phyloP scores from a whole-genome alignment of 2,888 invertebrate species.

The Anodontia alba region DNA sequence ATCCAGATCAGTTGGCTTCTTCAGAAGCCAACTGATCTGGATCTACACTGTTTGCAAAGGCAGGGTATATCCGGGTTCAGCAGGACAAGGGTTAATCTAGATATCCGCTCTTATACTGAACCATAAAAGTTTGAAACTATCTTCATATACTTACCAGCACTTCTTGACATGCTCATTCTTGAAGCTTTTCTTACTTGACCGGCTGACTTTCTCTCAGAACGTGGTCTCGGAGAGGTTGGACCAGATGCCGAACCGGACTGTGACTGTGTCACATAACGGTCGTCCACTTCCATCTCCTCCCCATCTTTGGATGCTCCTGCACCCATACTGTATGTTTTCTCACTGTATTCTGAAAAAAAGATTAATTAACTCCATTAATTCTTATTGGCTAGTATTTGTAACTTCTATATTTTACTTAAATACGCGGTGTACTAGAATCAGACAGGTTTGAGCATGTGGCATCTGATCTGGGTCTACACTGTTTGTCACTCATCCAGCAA shows the following conservation, averaged over 20 bases:
- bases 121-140: too few relatives aligned
- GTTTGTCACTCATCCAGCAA: too few relatives aligned
- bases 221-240: slow-evolving; percentile 42
- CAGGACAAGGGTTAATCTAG: too few relatives aligned
- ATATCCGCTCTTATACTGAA: too few relatives aligned
- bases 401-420: too few relatives aligned
- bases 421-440: too few relatives aligned
- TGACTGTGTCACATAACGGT: slow-evolving; percentile 60
- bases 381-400: neutral
- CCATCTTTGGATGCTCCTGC: slow-evolving; percentile 74
- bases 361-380: neutral
- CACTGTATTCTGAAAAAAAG: slow-evolving; percentile 53
- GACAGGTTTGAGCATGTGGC: too few relatives aligned
- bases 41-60: too few relatives aligned
- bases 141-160: slow-evolving; percentile 59
- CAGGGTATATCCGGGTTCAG: too few relatives aligned
- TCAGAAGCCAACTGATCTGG: too few relatives aligned
- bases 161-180: slow-evolving; percentile 57
- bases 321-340: slow-evolving; percentile 69
- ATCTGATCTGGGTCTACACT: too few relatives aligned
- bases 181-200: slow-evolving; percentile 47
- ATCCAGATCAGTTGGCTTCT: too few relatives aligned
- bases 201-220: slow-evolving; percentile 39
- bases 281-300: slow-evolving; percentile 65
- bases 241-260: slow-evolving; percentile 51